Evolutionary conservation across 1,140 invertebrate species (phyloP).

Genomic region (Elysia chlorotica): DNA sequence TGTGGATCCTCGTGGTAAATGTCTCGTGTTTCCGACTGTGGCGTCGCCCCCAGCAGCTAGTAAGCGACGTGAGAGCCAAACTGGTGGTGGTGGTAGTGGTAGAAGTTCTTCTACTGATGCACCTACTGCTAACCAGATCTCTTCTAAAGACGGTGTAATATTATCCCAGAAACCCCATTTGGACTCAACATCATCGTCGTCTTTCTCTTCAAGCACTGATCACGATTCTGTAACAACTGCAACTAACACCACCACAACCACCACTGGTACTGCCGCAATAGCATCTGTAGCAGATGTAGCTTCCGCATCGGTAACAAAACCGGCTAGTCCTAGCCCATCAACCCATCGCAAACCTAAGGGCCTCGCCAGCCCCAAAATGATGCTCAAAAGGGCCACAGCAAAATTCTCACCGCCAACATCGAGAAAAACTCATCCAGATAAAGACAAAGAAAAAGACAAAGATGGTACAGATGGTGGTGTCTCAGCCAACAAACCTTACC

Average conservation of each 20-base stretch:
- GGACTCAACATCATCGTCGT: not conserved
- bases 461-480: no score
- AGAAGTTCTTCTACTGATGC: not conserved
- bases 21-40: conserved; percentile 21
- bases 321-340: conserved; percentile 5
- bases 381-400: conserved; percentile 20
- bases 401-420: conserved; percentile 28
- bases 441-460: not conserved
- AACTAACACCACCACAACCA: no score
- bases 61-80: not conserved
- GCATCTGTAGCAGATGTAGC: not conserved
- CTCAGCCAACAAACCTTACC: conserved; percentile 6
- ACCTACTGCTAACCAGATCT: not conserved
- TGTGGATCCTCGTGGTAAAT: conserved; percentile 17
- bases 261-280: no score
- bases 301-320: not conserved
- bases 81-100: not conserved
- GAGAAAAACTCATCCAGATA: not conserved
- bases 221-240: not conserved
- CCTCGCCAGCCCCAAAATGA: conserved; percentile 31
- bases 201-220: no score
- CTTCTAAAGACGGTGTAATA: no score
- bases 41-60: not conserved
- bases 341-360: conserved; percentile 19
- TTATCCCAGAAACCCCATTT: no score